Evolutionary conservation across 2,797 vertebrate genomes (phyloP).

Genomic region (Paramormyrops hopkinsi): DNA sequence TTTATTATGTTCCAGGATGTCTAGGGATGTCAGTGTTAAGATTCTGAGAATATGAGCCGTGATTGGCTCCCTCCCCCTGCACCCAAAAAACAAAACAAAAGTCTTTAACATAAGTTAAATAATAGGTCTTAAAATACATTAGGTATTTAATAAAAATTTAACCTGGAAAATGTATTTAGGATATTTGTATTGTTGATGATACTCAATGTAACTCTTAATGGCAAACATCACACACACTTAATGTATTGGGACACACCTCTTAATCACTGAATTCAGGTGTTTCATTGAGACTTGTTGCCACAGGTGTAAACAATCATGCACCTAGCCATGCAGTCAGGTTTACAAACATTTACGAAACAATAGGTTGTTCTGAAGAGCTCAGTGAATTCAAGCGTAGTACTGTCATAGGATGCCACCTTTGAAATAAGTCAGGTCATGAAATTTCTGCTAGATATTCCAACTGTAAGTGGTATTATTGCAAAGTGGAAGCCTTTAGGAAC

Average conservation of each 20-base stretch:
- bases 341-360: not conserved
- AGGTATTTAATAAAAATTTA: not conserved
- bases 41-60: not conserved
- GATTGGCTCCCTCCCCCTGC: not conserved
- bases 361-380: not conserved
- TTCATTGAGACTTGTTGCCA: not conserved
- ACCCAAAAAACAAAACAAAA: not conserved
- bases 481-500: not conserved
- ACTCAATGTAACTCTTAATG: not conserved
- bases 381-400: not conserved
- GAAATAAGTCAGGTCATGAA: not conserved
- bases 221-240: not conserved
- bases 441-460: not conserved
- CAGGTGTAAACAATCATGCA: not conserved
- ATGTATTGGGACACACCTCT: not conserved
- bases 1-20: not conserved
- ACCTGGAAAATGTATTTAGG: not conserved
- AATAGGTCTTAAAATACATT: not conserved
- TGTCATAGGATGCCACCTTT: not conserved
- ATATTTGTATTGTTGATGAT: not conserved
- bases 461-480: not conserved
- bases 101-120: not conserved
- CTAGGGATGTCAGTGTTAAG: not conserved
- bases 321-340: not conserved
- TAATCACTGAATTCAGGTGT: not conserved